These are phyloP conservation scores for Gila orcuttii DNA, from an alignment of 2,113 vertebrate species.

Conservation along the genomic window DNA sequence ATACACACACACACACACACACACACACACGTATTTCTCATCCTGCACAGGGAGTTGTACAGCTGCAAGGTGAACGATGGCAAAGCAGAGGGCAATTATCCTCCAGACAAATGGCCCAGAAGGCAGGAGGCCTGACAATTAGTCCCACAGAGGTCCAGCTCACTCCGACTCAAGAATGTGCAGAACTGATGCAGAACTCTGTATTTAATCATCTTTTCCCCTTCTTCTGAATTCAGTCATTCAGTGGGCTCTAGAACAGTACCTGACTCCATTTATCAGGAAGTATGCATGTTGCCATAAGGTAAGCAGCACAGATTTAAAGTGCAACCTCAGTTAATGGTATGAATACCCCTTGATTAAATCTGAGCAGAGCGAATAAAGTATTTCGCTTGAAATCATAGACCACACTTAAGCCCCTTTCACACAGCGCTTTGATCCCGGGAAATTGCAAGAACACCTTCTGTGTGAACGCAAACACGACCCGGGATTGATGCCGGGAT, in stretches of 20 bases:
- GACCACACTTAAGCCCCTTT: too few species aligned
- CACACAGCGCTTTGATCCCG: too few species aligned
- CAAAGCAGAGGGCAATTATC: constrained; percentile 72
- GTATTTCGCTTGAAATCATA: background rate
- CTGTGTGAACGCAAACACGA: too few species aligned
- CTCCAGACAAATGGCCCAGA: constrained; percentile 69
- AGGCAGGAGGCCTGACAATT: constrained; percentile 66
- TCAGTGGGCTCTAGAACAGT: background rate
- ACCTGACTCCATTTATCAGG: background rate
- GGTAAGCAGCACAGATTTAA: background rate
- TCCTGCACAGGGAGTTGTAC: constrained; percentile 56
- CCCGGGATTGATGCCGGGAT: too few species aligned
- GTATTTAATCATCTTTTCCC: constrained; percentile 14
- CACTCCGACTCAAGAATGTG: constrained; percentile 57
- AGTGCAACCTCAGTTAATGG: background rate
- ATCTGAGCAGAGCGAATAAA: background rate
- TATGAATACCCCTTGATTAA: background rate
- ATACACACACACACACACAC: constrained; percentile 49
- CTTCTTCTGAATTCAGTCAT: background rate
- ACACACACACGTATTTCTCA: constrained; percentile 40
- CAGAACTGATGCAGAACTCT: constrained; percentile 48
- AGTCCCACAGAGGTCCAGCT: constrained; percentile 63
- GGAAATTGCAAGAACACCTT: too few species aligned
- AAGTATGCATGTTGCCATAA: background rate
- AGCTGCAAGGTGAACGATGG: constrained; percentile 76